Percentiles rank a stretch among this genome's conserved stretches.
Conservation (phyloP, 2,797 vertebrate genomes). For the Protonibea diacanthus region DNA sequence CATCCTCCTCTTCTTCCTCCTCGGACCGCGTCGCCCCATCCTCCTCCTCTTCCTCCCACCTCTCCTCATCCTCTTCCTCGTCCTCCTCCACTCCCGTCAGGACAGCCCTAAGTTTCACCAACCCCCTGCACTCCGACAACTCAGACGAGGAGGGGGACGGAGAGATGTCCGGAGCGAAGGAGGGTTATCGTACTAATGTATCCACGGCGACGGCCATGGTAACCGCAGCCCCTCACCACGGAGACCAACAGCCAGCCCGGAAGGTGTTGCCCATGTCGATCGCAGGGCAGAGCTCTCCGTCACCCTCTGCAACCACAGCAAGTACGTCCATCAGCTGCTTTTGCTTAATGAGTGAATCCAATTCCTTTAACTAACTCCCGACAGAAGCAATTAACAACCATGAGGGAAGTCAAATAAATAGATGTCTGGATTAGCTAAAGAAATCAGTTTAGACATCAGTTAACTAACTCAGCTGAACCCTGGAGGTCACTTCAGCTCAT, state of each 20-base stretch:
- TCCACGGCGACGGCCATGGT: constrained; percentile 91
- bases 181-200: constrained; percentile 79
- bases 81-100: constrained; percentile 78
- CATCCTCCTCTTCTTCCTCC: constrained; percentile 77
- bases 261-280: constrained; percentile 94
- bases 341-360: constrained; percentile 3
- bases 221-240: constrained; percentile 81
- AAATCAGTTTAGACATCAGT: not conserved
- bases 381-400: constrained; percentile 5
- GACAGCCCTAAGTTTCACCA: constrained; percentile 95
- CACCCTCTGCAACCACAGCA: constrained; percentile 82
- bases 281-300: constrained; percentile 84
- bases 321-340: constrained; percentile 84
- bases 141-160: constrained; percentile 91
- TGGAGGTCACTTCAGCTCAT: not conserved
- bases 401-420: not conserved
- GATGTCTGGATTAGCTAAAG: not conserved
- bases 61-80: constrained; percentile 75
- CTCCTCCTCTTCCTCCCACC: constrained; percentile 76
- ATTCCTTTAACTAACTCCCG: constrained; percentile 21
- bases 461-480: not conserved
- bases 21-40: constrained; percentile 79
- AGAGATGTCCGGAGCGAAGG: constrained; percentile 71
- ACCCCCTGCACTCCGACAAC: constrained; percentile 96
- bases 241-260: constrained; percentile 84